Evolutionary conservation across 2,113 vertebrate genomes (phyloP).

Genomic region (Coreoperca whiteheadi): DNA sequence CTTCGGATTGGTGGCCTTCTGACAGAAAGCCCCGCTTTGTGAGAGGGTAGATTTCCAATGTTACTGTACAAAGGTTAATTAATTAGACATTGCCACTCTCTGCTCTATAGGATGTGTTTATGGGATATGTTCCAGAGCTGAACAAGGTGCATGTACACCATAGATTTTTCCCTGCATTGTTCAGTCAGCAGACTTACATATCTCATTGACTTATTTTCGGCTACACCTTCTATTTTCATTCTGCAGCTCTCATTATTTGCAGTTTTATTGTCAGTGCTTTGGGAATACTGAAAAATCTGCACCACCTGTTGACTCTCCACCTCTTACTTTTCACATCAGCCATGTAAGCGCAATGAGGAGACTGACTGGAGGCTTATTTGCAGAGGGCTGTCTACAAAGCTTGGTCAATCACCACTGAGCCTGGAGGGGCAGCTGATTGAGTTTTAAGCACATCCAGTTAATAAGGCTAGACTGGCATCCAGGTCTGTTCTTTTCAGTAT

Average conservation of each 20-base stretch:
- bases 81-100: background rate
- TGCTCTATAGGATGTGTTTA: background rate
- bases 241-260: conserved; percentile 20
- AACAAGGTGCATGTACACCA: background rate
- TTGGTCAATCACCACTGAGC: conserved; percentile 40
- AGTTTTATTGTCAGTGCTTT: background rate
- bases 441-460: conserved; percentile 61
- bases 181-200: background rate
- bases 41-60: background rate
- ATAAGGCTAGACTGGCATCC: too few relatives aligned
- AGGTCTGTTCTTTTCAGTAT: conserved; percentile 38
- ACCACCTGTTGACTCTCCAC: conserved; percentile 12
- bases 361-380: conserved; percentile 34
- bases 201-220: background rate
- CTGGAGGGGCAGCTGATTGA: conserved; percentile 35
- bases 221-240: conserved; percentile 5
- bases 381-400: conserved; percentile 17
- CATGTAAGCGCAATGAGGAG: conserved; percentile 4
- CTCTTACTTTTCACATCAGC: background rate
- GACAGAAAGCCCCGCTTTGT: background rate
- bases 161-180: background rate
- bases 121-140: background rate
- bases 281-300: background rate
- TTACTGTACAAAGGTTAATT: conserved; percentile 14
- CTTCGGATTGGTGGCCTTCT: background rate